A percentile compares a stretch with the other conserved stretches of the same genome.
phyloP scores from a whole-genome alignment of 2,797 vertebrate genomes.

The Chaunax sp. region DNA sequence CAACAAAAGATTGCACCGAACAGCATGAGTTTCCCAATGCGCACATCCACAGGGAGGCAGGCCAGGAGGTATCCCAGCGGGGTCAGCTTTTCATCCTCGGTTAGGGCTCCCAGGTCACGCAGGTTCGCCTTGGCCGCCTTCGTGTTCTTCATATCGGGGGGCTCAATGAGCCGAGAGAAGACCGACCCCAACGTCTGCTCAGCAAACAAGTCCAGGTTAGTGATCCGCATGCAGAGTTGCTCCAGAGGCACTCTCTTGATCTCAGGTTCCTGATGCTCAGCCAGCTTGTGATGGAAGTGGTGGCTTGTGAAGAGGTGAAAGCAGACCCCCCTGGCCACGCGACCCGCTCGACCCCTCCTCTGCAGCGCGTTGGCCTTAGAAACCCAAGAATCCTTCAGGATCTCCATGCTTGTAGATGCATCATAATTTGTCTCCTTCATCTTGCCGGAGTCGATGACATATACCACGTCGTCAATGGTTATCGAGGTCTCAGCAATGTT shows the following conservation, averaged over 20 bases:
- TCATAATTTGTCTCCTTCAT: slow-evolving; percentile 99
- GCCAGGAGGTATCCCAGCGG: slow-evolving; percentile 97
- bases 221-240: slow-evolving; percentile 96
- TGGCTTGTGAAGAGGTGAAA: slow-evolving; percentile 98
- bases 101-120: slow-evolving; percentile 92
- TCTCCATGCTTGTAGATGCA: slow-evolving; percentile 97
- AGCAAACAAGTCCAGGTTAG: slow-evolving; percentile 94
- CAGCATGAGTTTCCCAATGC: slow-evolving; percentile 97
- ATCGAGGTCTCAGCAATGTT: slow-evolving; percentile 99
- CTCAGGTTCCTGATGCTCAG: slow-evolving; percentile 94
- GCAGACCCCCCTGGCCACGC: slow-evolving; percentile 94
- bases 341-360: slow-evolving; percentile 94
- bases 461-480: slow-evolving; percentile 97
- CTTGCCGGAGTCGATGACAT: slow-evolving; percentile 96
- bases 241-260: slow-evolving; percentile 96
- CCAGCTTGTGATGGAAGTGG: slow-evolving; percentile 91
- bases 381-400: slow-evolving; percentile 95
- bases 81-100: slow-evolving; percentile 90
- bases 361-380: slow-evolving; percentile 95
- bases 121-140: slow-evolving; percentile 89
- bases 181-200: slow-evolving; percentile 88
- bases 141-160: slow-evolving; percentile 86
- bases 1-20: slow-evolving; percentile 98
- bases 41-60: slow-evolving; percentile 95
- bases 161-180: slow-evolving; percentile 92